phyloP scores from a whole-genome alignment of 2,797 vertebrate species.

The Kryptopterus vitreolus region DNA sequence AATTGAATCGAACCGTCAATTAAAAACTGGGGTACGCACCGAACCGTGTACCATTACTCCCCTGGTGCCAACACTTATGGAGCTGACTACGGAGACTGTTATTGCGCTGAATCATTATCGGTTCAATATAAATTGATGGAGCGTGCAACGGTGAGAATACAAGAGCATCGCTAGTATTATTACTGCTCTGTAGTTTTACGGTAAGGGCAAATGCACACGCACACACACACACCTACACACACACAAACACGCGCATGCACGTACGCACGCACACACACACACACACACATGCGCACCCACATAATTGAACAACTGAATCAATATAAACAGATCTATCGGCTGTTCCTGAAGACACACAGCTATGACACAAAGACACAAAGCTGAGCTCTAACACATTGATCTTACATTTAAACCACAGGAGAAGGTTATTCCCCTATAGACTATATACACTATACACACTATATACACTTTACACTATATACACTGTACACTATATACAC shows the following conservation, averaged over 20 bases:
- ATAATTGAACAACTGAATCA: slow-evolving; percentile 37
- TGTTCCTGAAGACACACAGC: slow-evolving; percentile 14
- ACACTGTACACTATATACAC: too few relatives aligned
- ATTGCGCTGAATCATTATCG: background rate
- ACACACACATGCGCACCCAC: background rate
- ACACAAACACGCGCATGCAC: background rate
- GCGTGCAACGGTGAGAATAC: background rate
- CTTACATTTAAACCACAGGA: background rate
- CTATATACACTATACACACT: too few relatives aligned
- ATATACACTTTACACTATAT: too few relatives aligned
- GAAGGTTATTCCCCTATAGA: background rate
- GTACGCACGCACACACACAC: slow-evolving; percentile 3
- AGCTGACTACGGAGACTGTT: background rate
- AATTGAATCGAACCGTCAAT: too few relatives aligned
- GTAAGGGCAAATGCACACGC: too few relatives aligned
- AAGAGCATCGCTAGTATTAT: background rate
- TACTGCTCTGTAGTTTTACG: background rate
- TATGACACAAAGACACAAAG: too few relatives aligned
- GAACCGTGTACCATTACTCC: too few relatives aligned
- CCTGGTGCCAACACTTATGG: background rate
- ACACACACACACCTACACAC: background rate
- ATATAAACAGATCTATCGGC: slow-evolving; percentile 20
- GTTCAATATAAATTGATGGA: background rate
- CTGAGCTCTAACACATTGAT: too few relatives aligned
- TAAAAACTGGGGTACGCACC: too few relatives aligned